phyloP scores from a whole-genome alignment of 1,140 invertebrate genomes.

The Atta colombica region DNA sequence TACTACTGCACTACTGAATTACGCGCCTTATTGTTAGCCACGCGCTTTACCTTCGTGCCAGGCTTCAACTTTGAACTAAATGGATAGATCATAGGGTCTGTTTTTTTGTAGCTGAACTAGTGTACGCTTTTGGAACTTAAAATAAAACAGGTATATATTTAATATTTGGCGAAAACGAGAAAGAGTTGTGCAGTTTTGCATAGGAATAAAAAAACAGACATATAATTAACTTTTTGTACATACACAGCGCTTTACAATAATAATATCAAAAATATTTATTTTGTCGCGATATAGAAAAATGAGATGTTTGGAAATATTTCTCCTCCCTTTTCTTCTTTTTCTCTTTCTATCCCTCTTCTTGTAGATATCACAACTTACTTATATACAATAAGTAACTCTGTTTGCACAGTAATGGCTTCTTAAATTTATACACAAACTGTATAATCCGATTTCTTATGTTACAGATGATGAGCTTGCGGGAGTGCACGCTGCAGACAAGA shows the following conservation, averaged over 20 bases:
- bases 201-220: background rate
- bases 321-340: background rate
- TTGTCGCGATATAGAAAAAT: background rate
- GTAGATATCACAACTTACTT: background rate
- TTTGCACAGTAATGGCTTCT: constrained; percentile 4
- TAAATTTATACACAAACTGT: constrained; percentile 13
- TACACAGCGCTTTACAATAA: background rate
- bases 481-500: background rate
- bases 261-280: background rate
- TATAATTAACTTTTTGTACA: background rate
- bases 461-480: constrained; percentile 7
- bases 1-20: constrained; percentile 40
- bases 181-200: too few species aligned
- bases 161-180: too few species aligned
- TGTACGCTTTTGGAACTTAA: too few species aligned
- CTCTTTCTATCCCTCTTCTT: background rate
- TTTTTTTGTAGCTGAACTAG: too few species aligned
- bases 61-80: background rate
- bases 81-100: background rate
- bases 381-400: background rate
- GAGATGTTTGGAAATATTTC: background rate
- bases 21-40: background rate
- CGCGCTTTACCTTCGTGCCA: background rate
- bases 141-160: too few species aligned
- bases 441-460: constrained; percentile 22